Evolutionary conservation across 2,113 vertebrate species (phyloP).

Genomic region (Anhinga anhinga): DNA sequence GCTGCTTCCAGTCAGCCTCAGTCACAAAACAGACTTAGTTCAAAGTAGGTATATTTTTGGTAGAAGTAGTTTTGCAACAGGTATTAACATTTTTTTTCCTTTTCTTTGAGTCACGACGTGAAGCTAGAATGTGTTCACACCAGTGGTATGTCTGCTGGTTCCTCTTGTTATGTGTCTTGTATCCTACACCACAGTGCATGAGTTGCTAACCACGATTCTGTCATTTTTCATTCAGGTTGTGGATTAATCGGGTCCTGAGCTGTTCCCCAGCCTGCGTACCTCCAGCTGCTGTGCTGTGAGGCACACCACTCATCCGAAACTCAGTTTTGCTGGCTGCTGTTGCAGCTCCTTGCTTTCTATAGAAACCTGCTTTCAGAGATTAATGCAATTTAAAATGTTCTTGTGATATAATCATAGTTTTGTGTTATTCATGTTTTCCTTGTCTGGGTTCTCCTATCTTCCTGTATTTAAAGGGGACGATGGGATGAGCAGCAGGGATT

Average conservation of each 20-base stretch:
- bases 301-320: background rate
- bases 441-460: background rate
- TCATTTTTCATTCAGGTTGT: background rate
- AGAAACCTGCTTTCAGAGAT: background rate
- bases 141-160: background rate
- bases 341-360: background rate
- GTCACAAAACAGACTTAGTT: background rate
- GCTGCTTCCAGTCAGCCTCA: background rate
- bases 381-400: background rate
- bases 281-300: background rate
- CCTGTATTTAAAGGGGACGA: background rate
- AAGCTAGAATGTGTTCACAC: background rate
- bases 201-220: background rate
- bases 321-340: background rate
- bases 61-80: background rate
- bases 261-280: background rate
- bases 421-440: background rate
- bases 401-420: background rate
- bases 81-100: background rate
- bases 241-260: background rate
- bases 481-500: background rate
- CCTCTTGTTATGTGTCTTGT: background rate
- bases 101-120: background rate
- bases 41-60: background rate
- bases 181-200: background rate